These are phyloP conservation scores for Unio pictorum DNA, from an alignment of 2,888 invertebrate genomes.

Conservation along the genomic window DNA sequence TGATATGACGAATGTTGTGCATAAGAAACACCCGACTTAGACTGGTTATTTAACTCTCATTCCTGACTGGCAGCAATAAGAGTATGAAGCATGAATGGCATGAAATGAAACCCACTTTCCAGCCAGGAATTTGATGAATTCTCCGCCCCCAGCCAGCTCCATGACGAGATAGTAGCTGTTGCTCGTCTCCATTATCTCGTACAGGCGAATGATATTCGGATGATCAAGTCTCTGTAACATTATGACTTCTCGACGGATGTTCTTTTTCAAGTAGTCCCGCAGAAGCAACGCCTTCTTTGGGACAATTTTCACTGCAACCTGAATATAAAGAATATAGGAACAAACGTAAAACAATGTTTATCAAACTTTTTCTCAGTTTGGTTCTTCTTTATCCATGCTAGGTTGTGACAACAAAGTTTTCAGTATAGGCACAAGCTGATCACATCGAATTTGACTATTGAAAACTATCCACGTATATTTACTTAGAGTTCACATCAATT, in stretches of 20 bases:
- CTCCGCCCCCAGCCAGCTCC: conserved; percentile 58
- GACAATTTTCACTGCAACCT: conserved; percentile 68
- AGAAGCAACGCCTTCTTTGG: conserved; percentile 56
- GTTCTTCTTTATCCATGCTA: too few species aligned
- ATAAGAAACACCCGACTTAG: too few species aligned
- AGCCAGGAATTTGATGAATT: conserved; percentile 58
- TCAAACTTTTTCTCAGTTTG: too few species aligned
- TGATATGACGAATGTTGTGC: too few species aligned
- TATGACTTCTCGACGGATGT: conserved; percentile 62
- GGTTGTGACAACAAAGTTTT: too few species aligned
- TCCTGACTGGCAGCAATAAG: not conserved
- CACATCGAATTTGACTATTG: too few species aligned
- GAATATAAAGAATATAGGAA: not conserved
- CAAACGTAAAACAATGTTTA: too few species aligned
- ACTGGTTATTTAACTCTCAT: too few species aligned
- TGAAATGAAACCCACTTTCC: conserved; percentile 36
- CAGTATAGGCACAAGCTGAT: too few species aligned
- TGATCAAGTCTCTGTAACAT: conserved; percentile 62
- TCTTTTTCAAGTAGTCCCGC: conserved; percentile 54
- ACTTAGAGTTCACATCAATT: too few species aligned
- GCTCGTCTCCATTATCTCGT: conserved; percentile 67
- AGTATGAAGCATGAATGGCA: not conserved
- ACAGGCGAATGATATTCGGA: conserved; percentile 60
- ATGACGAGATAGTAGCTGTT: conserved; percentile 66
- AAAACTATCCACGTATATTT: too few species aligned